Conservation (phyloP, 2,888 invertebrate genomes). For the Gnatocerus cornutus region DNA sequence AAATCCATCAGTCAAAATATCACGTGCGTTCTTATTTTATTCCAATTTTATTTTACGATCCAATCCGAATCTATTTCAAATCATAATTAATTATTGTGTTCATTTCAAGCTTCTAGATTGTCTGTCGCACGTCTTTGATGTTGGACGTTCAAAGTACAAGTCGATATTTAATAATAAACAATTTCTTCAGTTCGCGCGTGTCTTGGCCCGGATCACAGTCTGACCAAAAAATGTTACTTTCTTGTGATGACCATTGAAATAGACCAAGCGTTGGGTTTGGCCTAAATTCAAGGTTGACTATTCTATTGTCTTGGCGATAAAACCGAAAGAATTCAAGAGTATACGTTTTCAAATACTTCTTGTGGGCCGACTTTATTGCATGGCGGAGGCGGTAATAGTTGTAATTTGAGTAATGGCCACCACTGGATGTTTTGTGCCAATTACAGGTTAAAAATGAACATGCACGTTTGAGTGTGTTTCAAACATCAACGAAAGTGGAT, state of each 20-base stretch:
- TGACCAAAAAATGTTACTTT: neutral
- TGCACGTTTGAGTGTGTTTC: constrained; percentile 12
- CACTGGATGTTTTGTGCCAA: constrained; percentile 39
- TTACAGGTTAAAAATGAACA: constrained; percentile 41
- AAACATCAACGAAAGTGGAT: constrained; percentile 10
- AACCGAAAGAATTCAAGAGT: constrained; percentile 23
- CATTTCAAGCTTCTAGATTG: neutral
- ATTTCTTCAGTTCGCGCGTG: neutral
- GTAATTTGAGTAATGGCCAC: constrained; percentile 40
- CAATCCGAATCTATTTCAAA: neutral
- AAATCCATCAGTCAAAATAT: neutral
- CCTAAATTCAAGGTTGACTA: constrained; percentile 28
- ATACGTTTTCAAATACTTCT: constrained; percentile 32
- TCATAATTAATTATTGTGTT: neutral
- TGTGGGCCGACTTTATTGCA: constrained; percentile 43
- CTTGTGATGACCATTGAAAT: constrained; percentile 25
- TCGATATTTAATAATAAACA: constrained; percentile 1
- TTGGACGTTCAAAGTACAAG: constrained; percentile 4
- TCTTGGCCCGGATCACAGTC: neutral
- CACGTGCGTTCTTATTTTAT: neutral
- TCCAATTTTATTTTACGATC: neutral
- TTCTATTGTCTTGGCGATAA: constrained; percentile 26
- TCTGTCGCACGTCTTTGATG: constrained; percentile 1
- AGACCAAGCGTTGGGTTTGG: constrained; percentile 35
- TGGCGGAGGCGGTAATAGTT: constrained; percentile 38